These are phyloP conservation scores for Eublepharis macularius DNA, from an alignment of 2,113 vertebrate species.

Conservation along the genomic window DNA sequence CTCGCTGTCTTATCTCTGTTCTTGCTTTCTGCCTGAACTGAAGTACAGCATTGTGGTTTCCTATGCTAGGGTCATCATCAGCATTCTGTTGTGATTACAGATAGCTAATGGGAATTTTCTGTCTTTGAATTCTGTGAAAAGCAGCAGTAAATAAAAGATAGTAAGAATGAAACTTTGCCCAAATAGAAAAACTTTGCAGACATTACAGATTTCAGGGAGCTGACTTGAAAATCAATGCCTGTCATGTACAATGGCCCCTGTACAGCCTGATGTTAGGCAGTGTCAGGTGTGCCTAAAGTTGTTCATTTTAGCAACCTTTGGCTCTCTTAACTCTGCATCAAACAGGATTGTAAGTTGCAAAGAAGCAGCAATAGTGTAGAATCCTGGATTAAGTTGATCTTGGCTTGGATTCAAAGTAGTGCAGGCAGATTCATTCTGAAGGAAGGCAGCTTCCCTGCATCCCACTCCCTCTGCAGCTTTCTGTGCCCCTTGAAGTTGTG, in stretches of 20 bases:
- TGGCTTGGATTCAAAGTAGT: neutral
- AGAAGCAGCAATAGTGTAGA: neutral
- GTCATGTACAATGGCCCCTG: rapidly evolving
- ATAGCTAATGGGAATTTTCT: neutral
- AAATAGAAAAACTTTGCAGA: neutral
- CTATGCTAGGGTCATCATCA: slow-evolving; percentile 4
- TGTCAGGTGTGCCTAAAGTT: neutral
- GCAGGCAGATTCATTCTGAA: too few relatives aligned
- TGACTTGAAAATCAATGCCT: neutral
- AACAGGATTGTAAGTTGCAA: neutral
- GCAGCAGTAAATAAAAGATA: neutral
- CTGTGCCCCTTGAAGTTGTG: too few relatives aligned
- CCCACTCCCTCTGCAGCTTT: too few relatives aligned
- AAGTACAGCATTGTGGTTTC: slow-evolving; percentile 1
- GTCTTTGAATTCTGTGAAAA: neutral
- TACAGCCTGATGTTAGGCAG: neutral
- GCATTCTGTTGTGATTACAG: neutral
- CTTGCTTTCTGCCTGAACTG: slow-evolving; percentile 33
- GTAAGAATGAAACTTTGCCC: neutral
- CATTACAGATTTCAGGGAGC: neutral
- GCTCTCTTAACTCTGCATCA: neutral
- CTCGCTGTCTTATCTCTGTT: slow-evolving; percentile 32
- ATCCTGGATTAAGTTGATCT: neutral
- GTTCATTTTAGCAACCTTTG: neutral
- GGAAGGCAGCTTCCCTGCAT: too few relatives aligned